Percentiles rank a stretch among this genome's conserved stretches.
Conservation (phyloP, 1,140 invertebrate species). For the Caenorhabditis briggsae region DNA sequence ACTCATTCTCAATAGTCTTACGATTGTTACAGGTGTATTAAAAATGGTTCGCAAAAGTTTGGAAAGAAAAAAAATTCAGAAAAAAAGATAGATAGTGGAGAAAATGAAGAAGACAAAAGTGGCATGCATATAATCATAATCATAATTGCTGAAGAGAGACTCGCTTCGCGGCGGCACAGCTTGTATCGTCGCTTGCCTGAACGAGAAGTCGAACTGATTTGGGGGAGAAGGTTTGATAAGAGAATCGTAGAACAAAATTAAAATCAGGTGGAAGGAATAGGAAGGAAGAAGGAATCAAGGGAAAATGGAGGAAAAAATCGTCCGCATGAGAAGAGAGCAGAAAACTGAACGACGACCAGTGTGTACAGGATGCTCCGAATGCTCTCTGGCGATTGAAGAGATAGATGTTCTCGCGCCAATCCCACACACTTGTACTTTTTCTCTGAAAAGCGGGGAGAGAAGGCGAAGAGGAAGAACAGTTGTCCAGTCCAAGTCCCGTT, state of each 20-base stretch:
- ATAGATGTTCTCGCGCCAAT: constrained; percentile 51
- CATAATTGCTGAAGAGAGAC: background rate
- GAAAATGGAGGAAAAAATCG: background rate
- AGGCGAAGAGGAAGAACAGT: constrained; percentile 6
- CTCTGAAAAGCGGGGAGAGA: background rate
- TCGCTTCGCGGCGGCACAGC: constrained; percentile 45
- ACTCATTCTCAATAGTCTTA: background rate
- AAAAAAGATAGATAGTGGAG: background rate
- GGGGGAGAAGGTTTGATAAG: constrained; percentile 25
- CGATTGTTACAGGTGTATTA: background rate
- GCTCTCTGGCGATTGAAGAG: background rate
- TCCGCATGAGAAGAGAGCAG: background rate
- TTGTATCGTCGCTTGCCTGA: constrained; percentile 25
- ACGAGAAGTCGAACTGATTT: constrained; percentile 29
- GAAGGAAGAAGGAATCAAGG: background rate
- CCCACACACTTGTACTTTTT: constrained; percentile 50
- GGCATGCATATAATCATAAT: constrained; percentile 43
- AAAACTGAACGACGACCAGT: constrained; percentile 45
- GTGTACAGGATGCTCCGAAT: constrained; percentile 1
- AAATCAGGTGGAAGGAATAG: background rate
- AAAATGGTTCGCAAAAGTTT: background rate
- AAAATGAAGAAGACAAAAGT: background rate
- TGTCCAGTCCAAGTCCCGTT: constrained; percentile 24
- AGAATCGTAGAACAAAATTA: constrained; percentile 21
- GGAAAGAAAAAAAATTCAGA: constrained; percentile 6